These are phyloP conservation scores for Agelaius tricolor DNA, from an alignment of 2,113 vertebrate species.

Conservation along the genomic window DNA sequence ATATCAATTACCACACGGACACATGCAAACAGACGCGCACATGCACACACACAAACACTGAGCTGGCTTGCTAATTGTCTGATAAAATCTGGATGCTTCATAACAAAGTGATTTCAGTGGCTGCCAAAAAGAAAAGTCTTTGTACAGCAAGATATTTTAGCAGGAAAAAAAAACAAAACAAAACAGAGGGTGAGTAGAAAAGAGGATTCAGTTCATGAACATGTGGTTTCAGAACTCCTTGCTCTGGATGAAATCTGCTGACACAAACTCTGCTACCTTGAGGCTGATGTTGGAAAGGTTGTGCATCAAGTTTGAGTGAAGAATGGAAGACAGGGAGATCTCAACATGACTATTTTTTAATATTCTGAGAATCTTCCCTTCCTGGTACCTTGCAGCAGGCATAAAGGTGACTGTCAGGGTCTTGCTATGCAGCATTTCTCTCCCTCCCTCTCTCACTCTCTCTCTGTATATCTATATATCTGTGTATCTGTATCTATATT, in stretches of 20 bases:
- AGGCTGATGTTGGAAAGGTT: neutral
- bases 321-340: neutral
- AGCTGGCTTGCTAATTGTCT: slow-evolving; percentile 67
- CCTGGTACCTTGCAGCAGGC: neutral
- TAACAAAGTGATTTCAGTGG: slow-evolving; percentile 61
- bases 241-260: slow-evolving; percentile 47
- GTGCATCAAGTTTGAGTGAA: neutral
- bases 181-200: slow-evolving; percentile 48
- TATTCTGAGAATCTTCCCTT: neutral
- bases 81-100: slow-evolving; percentile 73
- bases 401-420: neutral
- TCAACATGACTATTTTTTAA: neutral
- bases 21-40: slow-evolving; percentile 55
- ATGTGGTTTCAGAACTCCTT: slow-evolving; percentile 57
- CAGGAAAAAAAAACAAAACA: neutral
- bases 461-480: neutral
- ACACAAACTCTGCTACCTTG: neutral
- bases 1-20: slow-evolving; percentile 64
- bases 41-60: slow-evolving; percentile 64
- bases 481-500: neutral
- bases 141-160: slow-evolving; percentile 59
- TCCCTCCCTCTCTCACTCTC: neutral
- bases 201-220: slow-evolving; percentile 48
- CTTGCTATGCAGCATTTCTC: neutral
- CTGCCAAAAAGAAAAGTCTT: slow-evolving; percentile 71